Evolutionary conservation across 2,797 vertebrate genomes (phyloP).

Genomic region (Fundulus diaphanus): DNA sequence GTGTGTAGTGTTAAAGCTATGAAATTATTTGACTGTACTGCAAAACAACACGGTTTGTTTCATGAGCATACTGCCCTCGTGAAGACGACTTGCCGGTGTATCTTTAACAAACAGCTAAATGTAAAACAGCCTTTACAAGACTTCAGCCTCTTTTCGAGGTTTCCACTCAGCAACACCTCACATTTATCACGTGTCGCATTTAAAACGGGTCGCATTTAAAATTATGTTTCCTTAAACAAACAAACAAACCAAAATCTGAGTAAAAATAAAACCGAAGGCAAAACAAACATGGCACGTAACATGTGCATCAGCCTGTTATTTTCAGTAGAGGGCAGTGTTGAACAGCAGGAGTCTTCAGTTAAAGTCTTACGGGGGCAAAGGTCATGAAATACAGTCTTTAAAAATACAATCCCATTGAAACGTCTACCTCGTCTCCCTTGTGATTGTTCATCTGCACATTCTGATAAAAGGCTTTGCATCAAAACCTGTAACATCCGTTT

Average conservation of each 20-base stretch:
- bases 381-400: conserved; percentile 30
- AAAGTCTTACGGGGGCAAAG: conserved; percentile 33
- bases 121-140: no score
- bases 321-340: conserved; percentile 59
- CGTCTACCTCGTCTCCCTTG: conserved; percentile 6
- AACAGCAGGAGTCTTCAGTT: not conserved
- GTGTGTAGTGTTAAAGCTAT: no score
- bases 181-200: not conserved
- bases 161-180: not conserved
- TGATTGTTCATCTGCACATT: conserved; percentile 14
- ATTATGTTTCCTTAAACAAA: not conserved
- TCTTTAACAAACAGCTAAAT: no score
- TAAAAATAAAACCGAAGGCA: not conserved
- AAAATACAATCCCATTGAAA: conserved; percentile 24
- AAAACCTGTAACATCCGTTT: conserved; percentile 4
- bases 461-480: not conserved
- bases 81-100: no score
- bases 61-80: no score
- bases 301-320: conserved; percentile 8
- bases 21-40: no score
- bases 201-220: not conserved
- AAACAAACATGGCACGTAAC: not conserved
- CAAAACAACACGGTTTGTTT: no score
- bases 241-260: not conserved
- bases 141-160: no score